These are phyloP conservation scores for Cynopterus brachyotis DNA, from an alignment of 2,113 vertebrate genomes.

Conservation along the genomic window DNA sequence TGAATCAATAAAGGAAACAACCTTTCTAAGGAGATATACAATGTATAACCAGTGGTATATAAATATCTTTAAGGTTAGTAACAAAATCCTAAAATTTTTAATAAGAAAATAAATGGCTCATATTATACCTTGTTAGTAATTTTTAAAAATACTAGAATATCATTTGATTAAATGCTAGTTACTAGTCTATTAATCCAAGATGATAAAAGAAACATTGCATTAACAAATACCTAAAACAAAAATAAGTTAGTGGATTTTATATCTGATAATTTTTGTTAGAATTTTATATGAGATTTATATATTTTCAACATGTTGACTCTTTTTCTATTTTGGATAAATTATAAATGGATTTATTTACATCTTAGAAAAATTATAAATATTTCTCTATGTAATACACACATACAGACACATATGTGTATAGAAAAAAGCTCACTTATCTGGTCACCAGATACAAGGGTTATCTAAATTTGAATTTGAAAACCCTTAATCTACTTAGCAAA, in stretches of 20 bases:
- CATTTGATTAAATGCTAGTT: not conserved
- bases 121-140: not conserved
- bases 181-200: not conserved
- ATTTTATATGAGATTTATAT: not conserved
- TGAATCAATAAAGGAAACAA: not conserved
- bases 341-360: not conserved
- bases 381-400: not conserved
- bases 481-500: not conserved
- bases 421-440: not conserved
- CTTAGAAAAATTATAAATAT: not conserved
- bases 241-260: not conserved
- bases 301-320: not conserved
- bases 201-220: not conserved
- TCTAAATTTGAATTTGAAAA: constrained; percentile 10
- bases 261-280: not conserved
- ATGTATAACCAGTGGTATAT: not conserved
- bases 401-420: not conserved
- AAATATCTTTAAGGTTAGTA: not conserved
- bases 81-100: not conserved
- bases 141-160: not conserved
- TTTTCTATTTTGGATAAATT: not conserved
- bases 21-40: not conserved
- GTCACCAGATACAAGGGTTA: not conserved
- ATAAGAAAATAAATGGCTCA: not conserved
- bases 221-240: not conserved